Conservation (phyloP, 2,113 vertebrate species). For the Bos indicus region DNA sequence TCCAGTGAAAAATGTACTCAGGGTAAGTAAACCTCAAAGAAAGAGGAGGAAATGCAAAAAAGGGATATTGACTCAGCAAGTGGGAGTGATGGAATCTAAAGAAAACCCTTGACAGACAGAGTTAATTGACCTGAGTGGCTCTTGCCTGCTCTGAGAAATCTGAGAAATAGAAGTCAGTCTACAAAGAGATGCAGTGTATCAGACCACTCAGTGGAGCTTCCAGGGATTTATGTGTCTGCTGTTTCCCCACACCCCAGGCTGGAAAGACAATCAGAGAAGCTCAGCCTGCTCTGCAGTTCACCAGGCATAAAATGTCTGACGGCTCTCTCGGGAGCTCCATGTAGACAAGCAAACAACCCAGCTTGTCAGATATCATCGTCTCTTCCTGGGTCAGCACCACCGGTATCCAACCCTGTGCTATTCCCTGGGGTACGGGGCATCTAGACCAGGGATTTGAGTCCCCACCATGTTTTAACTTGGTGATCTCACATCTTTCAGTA, state of each 20-base stretch:
- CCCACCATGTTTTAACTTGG: neutral
- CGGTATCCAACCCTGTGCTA: neutral
- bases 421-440: neutral
- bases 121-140: neutral
- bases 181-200: neutral
- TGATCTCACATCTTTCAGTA: neutral
- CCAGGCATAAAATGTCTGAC: conserved; percentile 13
- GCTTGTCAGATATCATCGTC: neutral
- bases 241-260: neutral
- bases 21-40: neutral
- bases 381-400: neutral
- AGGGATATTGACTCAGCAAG: neutral
- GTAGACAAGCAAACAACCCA: neutral
- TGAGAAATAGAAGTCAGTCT: neutral
- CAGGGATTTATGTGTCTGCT: neutral
- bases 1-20: neutral
- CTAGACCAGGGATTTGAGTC: neutral
- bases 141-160: neutral
- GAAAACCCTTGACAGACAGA: neutral
- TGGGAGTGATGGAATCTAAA: neutral
- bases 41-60: neutral
- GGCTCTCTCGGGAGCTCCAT: neutral
- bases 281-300: neutral
- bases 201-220: neutral
- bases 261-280: neutral